These are phyloP conservation scores for Crax fasciolata DNA, from an alignment of 2,797 vertebrate species.

Conservation along the genomic window DNA sequence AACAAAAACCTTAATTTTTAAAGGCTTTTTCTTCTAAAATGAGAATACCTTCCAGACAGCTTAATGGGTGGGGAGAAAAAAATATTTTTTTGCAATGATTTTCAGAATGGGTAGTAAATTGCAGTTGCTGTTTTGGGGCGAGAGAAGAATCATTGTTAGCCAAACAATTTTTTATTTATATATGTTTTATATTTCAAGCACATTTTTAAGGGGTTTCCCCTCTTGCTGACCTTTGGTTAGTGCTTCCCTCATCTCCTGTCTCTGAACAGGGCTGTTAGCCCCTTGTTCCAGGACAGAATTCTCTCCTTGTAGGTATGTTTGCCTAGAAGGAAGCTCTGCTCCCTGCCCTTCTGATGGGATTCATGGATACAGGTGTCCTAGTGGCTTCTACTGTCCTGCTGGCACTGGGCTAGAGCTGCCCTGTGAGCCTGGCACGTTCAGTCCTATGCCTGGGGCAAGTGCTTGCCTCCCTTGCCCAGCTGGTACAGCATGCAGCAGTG, in stretches of 20 bases:
- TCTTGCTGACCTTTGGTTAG: background rate
- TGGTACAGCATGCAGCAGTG: constrained; percentile 84
- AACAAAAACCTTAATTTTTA: background rate
- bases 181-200: background rate
- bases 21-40: background rate
- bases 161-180: background rate
- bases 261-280: background rate
- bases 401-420: constrained; percentile 86
- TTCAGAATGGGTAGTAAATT: background rate
- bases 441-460: constrained; percentile 83
- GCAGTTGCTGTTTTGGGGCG: background rate
- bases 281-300: background rate
- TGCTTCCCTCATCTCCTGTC: rapidly evolving
- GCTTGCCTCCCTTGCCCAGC: constrained; percentile 87
- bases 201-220: background rate
- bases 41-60: background rate
- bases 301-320: constrained; percentile 87
- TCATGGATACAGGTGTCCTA: constrained; percentile 89
- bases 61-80: background rate
- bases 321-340: constrained; percentile 86
- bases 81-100: background rate
- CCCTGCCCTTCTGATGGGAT: constrained; percentile 85
- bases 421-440: constrained; percentile 91
- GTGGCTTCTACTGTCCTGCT: constrained; percentile 88
- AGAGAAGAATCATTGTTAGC: background rate